A percentile compares a stretch with the other conserved stretches of the same genome.
Evolutionary conservation across 1,140 invertebrate genomes (phyloP).

Genomic region (Orchestia grillus): DNA sequence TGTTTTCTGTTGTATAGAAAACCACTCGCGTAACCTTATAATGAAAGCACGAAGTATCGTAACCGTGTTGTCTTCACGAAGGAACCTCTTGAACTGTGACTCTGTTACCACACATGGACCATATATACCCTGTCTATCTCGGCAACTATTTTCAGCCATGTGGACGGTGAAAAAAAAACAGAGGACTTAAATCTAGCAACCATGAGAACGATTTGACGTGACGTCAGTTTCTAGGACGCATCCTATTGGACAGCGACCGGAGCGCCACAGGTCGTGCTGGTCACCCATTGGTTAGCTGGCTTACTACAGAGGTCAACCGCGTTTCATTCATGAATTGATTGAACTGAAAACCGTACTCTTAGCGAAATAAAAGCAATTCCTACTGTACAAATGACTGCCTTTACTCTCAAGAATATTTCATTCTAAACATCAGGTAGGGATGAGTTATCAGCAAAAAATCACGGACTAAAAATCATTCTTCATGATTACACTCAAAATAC

Average conservation of each 20-base stretch:
- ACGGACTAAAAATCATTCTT: neutral
- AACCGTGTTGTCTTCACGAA: conserved; percentile 9
- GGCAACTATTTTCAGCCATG: conserved; percentile 19
- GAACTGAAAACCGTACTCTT: neutral
- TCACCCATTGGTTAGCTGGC: neutral
- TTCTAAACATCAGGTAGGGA: neutral
- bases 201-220: conserved; percentile 28
- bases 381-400: neutral
- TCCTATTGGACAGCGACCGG: neutral
- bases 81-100: neutral
- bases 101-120: neutral
- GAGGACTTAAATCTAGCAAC: neutral
- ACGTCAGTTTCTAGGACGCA: neutral
- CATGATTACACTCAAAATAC: neutral
- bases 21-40: neutral
- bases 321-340: conserved; percentile 25
- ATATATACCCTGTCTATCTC: conserved; percentile 32
- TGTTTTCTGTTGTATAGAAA: neutral
- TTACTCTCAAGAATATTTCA: neutral
- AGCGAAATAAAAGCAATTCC: neutral
- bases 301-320: neutral
- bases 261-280: neutral
- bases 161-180: neutral
- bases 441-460: neutral
- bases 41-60: neutral